Conservation (phyloP, 1,140 invertebrate genomes). For the Periplaneta americana region DNA sequence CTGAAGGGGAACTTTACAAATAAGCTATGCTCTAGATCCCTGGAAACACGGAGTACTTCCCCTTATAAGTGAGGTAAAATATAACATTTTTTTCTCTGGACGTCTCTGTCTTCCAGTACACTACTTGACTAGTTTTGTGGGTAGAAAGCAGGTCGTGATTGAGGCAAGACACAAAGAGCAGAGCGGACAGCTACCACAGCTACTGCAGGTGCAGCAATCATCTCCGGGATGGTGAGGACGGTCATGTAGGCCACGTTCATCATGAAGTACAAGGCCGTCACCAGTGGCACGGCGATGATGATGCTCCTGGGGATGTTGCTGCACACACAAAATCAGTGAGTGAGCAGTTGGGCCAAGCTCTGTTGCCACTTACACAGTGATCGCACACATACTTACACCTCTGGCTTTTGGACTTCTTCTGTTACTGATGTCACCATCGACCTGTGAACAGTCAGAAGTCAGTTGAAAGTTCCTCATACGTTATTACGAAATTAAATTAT, state of each 20-base stretch:
- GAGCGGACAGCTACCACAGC: constrained; percentile 66
- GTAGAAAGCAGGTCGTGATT: too few species aligned
- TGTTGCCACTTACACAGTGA: too few species aligned
- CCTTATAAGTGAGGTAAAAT: background rate
- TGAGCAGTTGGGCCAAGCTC: too few species aligned
- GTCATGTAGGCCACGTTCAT: constrained; percentile 93
- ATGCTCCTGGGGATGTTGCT: constrained; percentile 79
- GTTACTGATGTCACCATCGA: constrained; percentile 85
- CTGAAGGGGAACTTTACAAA: too few species aligned
- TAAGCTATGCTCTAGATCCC: too few species aligned
- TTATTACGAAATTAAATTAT: too few species aligned
- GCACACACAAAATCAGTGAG: constrained; percentile 21
- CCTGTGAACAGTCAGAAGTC: too few species aligned
- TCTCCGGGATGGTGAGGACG: constrained; percentile 71
- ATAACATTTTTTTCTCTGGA: background rate
- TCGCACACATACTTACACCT: constrained; percentile 49
- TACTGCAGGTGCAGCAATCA: constrained; percentile 74
- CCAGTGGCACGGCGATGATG: constrained; percentile 81
- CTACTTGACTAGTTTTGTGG: too few species aligned
- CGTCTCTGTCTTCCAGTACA: too few species aligned
- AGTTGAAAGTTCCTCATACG: background rate
- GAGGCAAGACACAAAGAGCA: too few species aligned
- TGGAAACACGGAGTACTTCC: too few species aligned
- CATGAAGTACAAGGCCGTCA: constrained; percentile 81
- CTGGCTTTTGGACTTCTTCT: constrained; percentile 87